These are phyloP conservation scores for Ptychochromis oligacanthus DNA, from an alignment of 2,113 vertebrate species.

Conservation along the genomic window DNA sequence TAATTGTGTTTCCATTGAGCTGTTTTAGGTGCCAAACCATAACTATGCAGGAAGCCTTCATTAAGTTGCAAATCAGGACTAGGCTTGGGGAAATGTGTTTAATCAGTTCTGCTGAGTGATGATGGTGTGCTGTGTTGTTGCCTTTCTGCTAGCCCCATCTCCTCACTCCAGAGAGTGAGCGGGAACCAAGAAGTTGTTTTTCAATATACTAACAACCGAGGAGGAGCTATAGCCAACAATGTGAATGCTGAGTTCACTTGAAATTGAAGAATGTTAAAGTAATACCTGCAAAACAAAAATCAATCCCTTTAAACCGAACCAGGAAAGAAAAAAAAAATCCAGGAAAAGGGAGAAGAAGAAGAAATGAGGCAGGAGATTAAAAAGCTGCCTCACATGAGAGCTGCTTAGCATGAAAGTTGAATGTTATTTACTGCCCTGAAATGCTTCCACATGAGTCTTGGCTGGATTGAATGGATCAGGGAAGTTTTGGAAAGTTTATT, in stretches of 20 bases:
- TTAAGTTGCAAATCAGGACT: slow-evolving; percentile 34
- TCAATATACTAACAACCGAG: slow-evolving; percentile 38
- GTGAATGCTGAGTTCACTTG: slow-evolving; percentile 71
- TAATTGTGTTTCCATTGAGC: slow-evolving; percentile 31
- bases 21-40: slow-evolving; percentile 21
- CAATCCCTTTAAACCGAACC: slow-evolving; percentile 74
- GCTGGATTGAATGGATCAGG: background rate
- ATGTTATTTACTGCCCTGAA: slow-evolving; percentile 69
- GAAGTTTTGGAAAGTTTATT: background rate
- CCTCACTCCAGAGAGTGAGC: slow-evolving; percentile 11
- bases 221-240: slow-evolving; percentile 60
- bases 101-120: slow-evolving; percentile 36
- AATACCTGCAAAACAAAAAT: slow-evolving; percentile 83
- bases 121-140: slow-evolving; percentile 13
- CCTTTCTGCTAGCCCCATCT: background rate
- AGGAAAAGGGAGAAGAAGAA: slow-evolving; percentile 40
- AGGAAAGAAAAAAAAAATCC: background rate
- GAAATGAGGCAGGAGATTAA: slow-evolving; percentile 78
- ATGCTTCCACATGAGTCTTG: background rate
- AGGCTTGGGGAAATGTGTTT: slow-evolving; percentile 28
- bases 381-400: slow-evolving; percentile 75
- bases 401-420: slow-evolving; percentile 82
- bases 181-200: slow-evolving; percentile 39
- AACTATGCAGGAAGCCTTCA: slow-evolving; percentile 31
- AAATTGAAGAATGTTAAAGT: slow-evolving; percentile 84